Base-by-base conservation (phyloP, 2,888 invertebrate genomes). In the Trissolcus japonicus region DNA sequence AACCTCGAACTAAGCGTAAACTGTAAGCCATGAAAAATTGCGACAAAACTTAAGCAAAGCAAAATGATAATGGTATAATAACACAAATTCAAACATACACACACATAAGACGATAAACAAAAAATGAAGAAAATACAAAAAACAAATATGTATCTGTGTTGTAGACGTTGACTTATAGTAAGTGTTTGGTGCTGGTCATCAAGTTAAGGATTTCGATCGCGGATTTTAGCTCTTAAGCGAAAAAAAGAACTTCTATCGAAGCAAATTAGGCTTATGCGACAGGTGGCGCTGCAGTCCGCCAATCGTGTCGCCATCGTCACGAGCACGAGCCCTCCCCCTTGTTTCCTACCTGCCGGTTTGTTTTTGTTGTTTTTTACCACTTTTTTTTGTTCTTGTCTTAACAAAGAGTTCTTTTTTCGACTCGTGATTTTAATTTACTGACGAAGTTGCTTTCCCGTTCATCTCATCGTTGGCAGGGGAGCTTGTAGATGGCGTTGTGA, bases 101-200 rank as follows among this genome's bases (percentile, higher is more conserved):
- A 74, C 53, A 59, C 72, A 76, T 65, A 63, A 65, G 46, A 48
- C 29, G 19, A 60, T 29, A 48, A 25, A 21, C 57, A 57, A 67
- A 65, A 46, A 16, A 61, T 66, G 59, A 48, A 76, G 74, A 72
- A 78, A 66, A 63, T 16, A 46, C n/a, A 74, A 51, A 81, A 78
- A 80, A 81, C 79, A 85, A 85, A 85, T 85, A 83, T 84, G 85
- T 87, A 88, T 87, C 84, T 87, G 87, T 88, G 88, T 88, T 85
- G 87, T 88, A 88, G 88, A 84, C 84, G 86, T 84, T 87, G 85
- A 83, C 84, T 84, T 83, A 51, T 87, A 87, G 84, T 84, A 86
- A 86, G 82, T 85, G 86, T 86, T 86, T 88, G 89, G 87, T 89
- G 89, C 88, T 88, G 88, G 88, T 77, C 88, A 88, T 85, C 88